Percentiles rank a stretch among this genome's conserved stretches.
Conservation (phyloP, 2,797 vertebrate species). For the Schizopygopsis malacanthus region DNA sequence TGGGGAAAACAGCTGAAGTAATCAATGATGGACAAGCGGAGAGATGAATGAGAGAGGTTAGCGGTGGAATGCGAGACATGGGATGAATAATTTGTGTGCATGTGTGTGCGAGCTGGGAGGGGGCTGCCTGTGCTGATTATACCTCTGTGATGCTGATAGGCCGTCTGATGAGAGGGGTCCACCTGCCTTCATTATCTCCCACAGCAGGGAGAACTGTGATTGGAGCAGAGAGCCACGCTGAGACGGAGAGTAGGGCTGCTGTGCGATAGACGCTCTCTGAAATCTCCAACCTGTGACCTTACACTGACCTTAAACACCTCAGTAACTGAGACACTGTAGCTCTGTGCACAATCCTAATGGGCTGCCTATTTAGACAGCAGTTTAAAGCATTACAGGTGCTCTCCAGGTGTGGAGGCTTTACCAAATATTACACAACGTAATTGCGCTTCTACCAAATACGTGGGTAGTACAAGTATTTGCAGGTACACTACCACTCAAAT, state of each 20-base stretch:
- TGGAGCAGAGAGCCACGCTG: slow-evolving; percentile 49
- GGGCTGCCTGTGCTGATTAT: slow-evolving; percentile 56
- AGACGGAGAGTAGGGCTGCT: slow-evolving; percentile 22
- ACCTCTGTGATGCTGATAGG: slow-evolving; percentile 56
- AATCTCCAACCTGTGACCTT: slow-evolving; percentile 33
- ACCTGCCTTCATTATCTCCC: slow-evolving; percentile 58
- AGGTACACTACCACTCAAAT: background rate
- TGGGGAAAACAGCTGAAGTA: slow-evolving; percentile 53
- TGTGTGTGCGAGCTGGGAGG: slow-evolving; percentile 36
- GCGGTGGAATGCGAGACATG: slow-evolving; percentile 43
- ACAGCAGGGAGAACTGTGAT: slow-evolving; percentile 51
- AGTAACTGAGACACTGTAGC: slow-evolving; percentile 7
- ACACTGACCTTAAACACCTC: slow-evolving; percentile 25
- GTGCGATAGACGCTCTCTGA: slow-evolving; percentile 21
- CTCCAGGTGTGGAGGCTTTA: background rate
- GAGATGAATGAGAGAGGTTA: slow-evolving; percentile 25
- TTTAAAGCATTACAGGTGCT: slow-evolving; percentile 16
- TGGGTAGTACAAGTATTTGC: background rate
- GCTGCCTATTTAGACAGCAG: background rate
- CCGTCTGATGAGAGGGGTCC: slow-evolving; percentile 50
- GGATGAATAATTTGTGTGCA: slow-evolving; percentile 56
- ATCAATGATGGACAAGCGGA: slow-evolving; percentile 50
- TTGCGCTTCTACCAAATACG: background rate
- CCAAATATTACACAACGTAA: background rate
- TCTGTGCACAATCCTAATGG: background rate